Evolutionary conservation across 2,888 invertebrate genomes (phyloP).

Genomic region (Hymenopus coronatus): DNA sequence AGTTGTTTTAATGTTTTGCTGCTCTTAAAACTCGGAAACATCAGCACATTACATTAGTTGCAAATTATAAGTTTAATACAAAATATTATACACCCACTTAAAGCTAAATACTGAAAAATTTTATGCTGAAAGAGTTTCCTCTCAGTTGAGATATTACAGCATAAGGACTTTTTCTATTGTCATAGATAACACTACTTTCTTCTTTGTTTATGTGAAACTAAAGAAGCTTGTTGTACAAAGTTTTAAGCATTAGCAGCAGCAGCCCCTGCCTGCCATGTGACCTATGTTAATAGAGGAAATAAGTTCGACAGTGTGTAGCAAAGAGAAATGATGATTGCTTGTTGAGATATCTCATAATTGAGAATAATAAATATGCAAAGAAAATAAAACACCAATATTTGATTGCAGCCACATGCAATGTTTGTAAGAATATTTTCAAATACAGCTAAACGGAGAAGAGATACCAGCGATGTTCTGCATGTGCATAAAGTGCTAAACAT

Average conservation of each 20-base stretch:
- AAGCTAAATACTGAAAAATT: background rate
- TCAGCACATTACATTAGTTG: background rate
- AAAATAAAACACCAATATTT: background rate
- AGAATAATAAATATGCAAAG: background rate
- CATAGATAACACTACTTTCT: background rate
- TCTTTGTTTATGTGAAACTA: background rate
- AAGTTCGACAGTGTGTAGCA: background rate
- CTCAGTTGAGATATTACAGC: background rate
- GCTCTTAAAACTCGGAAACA: background rate
- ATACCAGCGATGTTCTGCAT: background rate
- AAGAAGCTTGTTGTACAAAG: background rate
- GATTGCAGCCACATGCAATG: background rate
- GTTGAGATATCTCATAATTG: background rate
- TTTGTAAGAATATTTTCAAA: background rate
- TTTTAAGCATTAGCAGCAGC: constrained; percentile 20
- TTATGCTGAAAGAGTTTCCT: background rate
- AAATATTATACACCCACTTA: background rate
- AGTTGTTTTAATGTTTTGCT: background rate
- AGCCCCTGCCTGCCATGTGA: constrained; percentile 24
- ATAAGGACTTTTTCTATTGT: background rate
- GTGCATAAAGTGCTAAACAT: background rate
- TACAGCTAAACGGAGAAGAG: background rate
- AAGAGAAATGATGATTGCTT: background rate
- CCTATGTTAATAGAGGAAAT: background rate
- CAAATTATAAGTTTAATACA: background rate